Evolutionary conservation across 2,113 vertebrate genomes (phyloP).

Genomic region (Chionodraco myersi): DNA sequence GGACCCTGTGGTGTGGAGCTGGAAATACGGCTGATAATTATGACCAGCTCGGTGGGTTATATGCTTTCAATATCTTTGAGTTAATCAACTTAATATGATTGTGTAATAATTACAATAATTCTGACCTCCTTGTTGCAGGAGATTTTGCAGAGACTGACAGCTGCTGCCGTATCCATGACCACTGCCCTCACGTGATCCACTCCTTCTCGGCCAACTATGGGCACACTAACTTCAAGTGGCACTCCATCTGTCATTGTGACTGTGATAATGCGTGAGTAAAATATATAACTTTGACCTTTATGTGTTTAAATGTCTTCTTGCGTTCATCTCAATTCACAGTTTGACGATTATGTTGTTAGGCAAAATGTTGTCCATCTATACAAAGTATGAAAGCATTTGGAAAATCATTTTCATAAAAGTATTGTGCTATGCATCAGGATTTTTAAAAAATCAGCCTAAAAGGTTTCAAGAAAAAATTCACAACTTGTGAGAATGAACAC

Average conservation of each 20-base stretch:
- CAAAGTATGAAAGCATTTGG: background rate
- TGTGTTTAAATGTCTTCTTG: background rate
- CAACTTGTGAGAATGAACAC: too few species aligned
- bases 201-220: conserved; percentile 89
- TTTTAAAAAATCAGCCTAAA: background rate
- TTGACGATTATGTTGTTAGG: background rate
- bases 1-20: conserved; percentile 88
- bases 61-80: background rate
- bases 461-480: background rate
- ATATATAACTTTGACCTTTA: background rate
- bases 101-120: background rate
- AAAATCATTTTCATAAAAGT: background rate
- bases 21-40: conserved; percentile 87
- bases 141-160: conserved; percentile 87
- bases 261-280: conserved; percentile 89
- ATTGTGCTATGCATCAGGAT: background rate
- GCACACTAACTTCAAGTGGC: conserved; percentile 91
- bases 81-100: background rate
- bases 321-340: background rate
- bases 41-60: conserved; percentile 83
- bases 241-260: conserved; percentile 91
- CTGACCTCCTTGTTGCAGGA: conserved; percentile 77
- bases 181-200: conserved; percentile 90
- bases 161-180: conserved; percentile 92
- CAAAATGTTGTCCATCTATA: too few species aligned